A percentile compares a stretch with the other conserved stretches of the same genome.
Conservation (phyloP, 1,140 invertebrate genomes). For the Odontomachus brunneus region DNA sequence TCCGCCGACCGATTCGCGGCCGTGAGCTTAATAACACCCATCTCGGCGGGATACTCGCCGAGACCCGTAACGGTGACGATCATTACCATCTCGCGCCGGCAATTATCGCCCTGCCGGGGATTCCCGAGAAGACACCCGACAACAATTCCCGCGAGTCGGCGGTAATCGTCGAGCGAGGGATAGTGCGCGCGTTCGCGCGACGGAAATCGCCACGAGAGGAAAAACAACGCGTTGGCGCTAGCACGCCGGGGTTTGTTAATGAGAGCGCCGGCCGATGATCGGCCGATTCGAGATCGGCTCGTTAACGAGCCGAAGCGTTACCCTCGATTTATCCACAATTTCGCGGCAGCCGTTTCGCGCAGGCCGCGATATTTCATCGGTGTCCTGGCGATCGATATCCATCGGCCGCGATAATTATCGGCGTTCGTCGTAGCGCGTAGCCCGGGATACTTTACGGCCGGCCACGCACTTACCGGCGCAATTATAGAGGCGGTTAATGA, state of each 20-base stretch:
- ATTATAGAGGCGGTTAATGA: slow-evolving; percentile 71
- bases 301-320: slow-evolving; percentile 68
- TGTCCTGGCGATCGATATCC: slow-evolving; percentile 68
- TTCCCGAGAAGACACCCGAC: neutral
- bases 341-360: slow-evolving; percentile 57
- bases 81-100: slow-evolving; percentile 28
- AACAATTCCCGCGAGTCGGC: slow-evolving; percentile 10
- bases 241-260: slow-evolving; percentile 58
- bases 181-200: neutral
- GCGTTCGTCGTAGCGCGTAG: slow-evolving; percentile 61
- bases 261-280: slow-evolving; percentile 61
- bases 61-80: slow-evolving; percentile 33
- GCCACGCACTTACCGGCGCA: slow-evolving; percentile 61
- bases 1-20: slow-evolving; percentile 10
- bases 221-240: neutral
- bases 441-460: slow-evolving; percentile 65
- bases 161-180: slow-evolving; percentile 5
- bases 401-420: slow-evolving; percentile 71
- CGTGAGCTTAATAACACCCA: slow-evolving; percentile 35
- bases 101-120: slow-evolving; percentile 13
- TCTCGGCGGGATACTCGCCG: slow-evolving; percentile 1
- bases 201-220: neutral
- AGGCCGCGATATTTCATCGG: slow-evolving; percentile 69
- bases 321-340: slow-evolving; percentile 73
- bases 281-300: slow-evolving; percentile 60